A percentile compares a stretch with the other conserved stretches of the same genome.
phyloP scores from a whole-genome alignment of 2,113 vertebrate genomes.

The Euleptes europaea region DNA sequence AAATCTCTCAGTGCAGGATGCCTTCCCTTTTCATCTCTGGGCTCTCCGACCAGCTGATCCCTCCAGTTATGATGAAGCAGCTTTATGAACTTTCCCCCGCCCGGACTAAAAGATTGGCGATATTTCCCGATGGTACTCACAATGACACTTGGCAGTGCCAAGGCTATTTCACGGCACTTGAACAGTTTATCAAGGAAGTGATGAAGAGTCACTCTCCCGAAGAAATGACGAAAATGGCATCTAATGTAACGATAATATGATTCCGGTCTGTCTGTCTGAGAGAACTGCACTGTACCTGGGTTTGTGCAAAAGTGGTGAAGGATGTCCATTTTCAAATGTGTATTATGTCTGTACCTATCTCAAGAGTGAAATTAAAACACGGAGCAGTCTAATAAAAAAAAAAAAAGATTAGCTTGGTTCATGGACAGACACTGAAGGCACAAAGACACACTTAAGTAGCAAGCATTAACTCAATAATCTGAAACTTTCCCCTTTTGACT shows the following conservation, averaged over 20 bases:
- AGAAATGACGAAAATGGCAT: slow-evolving; percentile 85
- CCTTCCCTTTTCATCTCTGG: slow-evolving; percentile 97
- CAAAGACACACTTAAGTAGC: too few relatives aligned
- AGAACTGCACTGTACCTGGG: slow-evolving; percentile 62
- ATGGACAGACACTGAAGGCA: too few relatives aligned
- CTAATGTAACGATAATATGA: slow-evolving; percentile 94
- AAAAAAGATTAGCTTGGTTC: too few relatives aligned
- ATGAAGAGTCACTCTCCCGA: slow-evolving; percentile 91
- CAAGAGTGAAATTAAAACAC: slow-evolving; percentile 72
- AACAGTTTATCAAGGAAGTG: slow-evolving; percentile 97
- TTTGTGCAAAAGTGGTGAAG: slow-evolving; percentile 68
- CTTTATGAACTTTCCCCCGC: slow-evolving; percentile 96
- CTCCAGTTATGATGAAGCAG: slow-evolving; percentile 99
- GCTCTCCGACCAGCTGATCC: slow-evolving; percentile 96
- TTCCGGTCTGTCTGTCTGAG: slow-evolving; percentile 31
- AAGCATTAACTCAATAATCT: too few relatives aligned
- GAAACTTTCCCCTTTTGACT: too few relatives aligned
- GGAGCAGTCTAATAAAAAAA: slow-evolving; percentile 62
- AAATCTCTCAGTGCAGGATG: slow-evolving; percentile 93
- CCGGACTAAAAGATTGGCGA: slow-evolving; percentile 96
- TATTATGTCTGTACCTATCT: slow-evolving; percentile 70
- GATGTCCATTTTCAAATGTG: slow-evolving; percentile 69
- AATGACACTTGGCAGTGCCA: slow-evolving; percentile 99
- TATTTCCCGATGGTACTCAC: slow-evolving; percentile 97
- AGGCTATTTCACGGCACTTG: slow-evolving; percentile 94